Base-by-base conservation (phyloP, 2,888 invertebrate species). In the Eubasilissa splendida region DNA sequence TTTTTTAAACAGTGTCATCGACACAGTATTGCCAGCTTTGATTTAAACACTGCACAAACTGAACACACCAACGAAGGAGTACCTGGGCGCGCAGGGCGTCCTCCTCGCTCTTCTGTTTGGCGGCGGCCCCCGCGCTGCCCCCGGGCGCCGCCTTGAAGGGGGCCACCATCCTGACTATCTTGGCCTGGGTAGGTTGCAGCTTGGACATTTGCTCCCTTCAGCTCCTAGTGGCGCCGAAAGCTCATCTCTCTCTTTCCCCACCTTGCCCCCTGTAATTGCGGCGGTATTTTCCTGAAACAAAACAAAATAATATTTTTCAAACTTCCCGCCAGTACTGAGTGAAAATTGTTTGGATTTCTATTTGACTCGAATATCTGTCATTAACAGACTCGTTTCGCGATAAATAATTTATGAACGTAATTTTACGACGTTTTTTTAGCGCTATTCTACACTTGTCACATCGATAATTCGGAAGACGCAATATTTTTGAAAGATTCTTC, bases 61-160 rank as follows among this genome's bases (percentile, higher is more conserved):
- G 22, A 22, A 22, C 22, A 22, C 22, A 22, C 22, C 22, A 22
- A 22, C 22, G 22, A 22, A 22, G 11, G 63, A 10, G 42, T 80
- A 80, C 80, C 80, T 80, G 76, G 12, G 77, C 73, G 5, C 80
- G 68, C 42, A 80, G 77, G 12, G 71, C 80, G 22, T 76, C 80
- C 22, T 77, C 77, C 10, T 71, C 80, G 50, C 59, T 77, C 56
- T 77, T 77, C 12, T 68, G 53, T 33, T 60, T n/a, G 22, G 65
- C 66, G 56, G 58, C 33, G 10, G 79, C 14, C 50, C 42, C 33
- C 22, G 50, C 12, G 53, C 53, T 4, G 54, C 65, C n/a, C 14
- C 9, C 11, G 63, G 76, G 76, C 22, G 63, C 31, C 31, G 66
- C 65, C 11, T 76, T 60, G 52, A 60, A 75, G 1, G 71, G 75